phyloP scores from a whole-genome alignment of 2,888 invertebrate species.

The Leucoma salicis region DNA sequence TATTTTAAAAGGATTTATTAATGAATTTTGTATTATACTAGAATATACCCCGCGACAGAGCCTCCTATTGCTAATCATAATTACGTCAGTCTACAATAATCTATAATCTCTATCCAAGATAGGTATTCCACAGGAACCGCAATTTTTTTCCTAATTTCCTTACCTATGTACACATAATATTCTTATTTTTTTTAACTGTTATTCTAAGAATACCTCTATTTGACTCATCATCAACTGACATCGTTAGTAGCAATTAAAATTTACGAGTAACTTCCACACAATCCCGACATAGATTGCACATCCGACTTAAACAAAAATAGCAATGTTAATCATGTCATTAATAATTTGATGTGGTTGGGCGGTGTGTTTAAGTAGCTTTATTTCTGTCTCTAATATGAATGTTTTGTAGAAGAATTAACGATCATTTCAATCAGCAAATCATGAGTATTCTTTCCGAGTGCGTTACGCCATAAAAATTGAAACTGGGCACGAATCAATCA shows the following conservation, averaged over 20 bases:
- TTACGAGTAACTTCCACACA: background rate
- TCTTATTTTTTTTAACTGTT: background rate
- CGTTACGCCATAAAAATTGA: background rate
- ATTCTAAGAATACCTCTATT: background rate
- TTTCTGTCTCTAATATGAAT: background rate
- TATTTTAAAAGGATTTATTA: too few species aligned
- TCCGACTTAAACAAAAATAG: background rate
- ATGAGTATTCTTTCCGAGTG: background rate
- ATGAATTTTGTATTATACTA: too few species aligned
- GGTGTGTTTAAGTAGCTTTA: background rate
- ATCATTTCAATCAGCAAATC: background rate
- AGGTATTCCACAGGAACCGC: too few species aligned
- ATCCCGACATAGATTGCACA: background rate
- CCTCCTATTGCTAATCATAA: too few species aligned
- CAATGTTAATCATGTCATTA: background rate
- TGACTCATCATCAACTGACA: background rate
- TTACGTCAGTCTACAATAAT: too few species aligned
- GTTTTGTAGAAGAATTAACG: background rate
- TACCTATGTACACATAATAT: background rate
- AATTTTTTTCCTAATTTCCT: too few species aligned
- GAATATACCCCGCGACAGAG: too few species aligned
- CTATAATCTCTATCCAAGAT: too few species aligned
- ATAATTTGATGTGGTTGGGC: background rate
- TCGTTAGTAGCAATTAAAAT: background rate
- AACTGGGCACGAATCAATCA: too few species aligned